These are phyloP conservation scores for Drymonia ruficornis DNA, from an alignment of 2,888 invertebrate species.

Conservation along the genomic window DNA sequence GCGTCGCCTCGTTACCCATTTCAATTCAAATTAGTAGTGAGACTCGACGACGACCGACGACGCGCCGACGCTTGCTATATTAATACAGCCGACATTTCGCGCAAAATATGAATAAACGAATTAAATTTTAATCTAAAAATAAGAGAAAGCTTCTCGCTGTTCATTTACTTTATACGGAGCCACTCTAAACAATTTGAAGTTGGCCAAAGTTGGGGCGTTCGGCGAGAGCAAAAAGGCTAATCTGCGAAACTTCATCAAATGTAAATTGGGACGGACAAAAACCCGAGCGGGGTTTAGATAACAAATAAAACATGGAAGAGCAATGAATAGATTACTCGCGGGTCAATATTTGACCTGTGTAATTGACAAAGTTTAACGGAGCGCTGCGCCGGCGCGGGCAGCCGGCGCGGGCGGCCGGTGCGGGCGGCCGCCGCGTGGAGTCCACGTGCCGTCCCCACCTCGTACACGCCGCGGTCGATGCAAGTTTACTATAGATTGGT, in stretches of 20 bases:
- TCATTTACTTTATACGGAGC: constrained; percentile 32
- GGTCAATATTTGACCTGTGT: constrained; percentile 54
- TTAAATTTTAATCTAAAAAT: constrained; percentile 24
- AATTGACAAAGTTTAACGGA: constrained; percentile 55
- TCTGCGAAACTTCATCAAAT: constrained; percentile 48
- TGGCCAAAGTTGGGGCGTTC: constrained; percentile 27
- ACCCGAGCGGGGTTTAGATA: constrained; percentile 38
- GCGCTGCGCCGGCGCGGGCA: no score
- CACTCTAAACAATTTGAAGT: constrained; percentile 45
- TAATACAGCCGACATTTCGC: neutral
- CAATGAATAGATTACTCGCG: constrained; percentile 57
- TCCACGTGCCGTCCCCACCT: constrained; percentile 5
- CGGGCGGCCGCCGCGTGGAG: constrained; percentile 8
- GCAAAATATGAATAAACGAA: constrained; percentile 26
- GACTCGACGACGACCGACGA: neutral
- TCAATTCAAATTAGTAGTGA: neutral
- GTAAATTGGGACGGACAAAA: constrained; percentile 46
- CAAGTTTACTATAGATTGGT: no score
- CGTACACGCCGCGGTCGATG: no score
- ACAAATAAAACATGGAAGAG: constrained; percentile 49
- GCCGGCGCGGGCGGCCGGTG: no score
- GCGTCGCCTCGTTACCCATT: neutral
- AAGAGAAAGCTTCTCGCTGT: constrained; percentile 14
- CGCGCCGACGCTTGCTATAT: neutral
- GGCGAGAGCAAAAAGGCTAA: constrained; percentile 42